Conservation (phyloP, 2,113 vertebrate genomes). For the Cryptomyrus ogoouensis region DNA sequence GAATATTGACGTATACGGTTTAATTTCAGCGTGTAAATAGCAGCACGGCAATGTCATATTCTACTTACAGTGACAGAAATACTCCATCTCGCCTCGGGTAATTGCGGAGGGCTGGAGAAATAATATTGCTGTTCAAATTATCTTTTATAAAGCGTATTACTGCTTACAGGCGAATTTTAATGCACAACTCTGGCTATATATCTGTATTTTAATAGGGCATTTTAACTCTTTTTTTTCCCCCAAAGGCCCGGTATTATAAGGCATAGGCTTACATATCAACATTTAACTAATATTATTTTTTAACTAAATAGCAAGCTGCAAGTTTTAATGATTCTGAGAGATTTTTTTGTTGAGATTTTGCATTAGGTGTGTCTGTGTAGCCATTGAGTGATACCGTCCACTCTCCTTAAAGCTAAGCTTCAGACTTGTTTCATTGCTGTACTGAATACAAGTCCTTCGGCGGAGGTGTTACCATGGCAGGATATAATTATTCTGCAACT, state of each 20-base stretch:
- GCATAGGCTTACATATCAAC: background rate
- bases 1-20: background rate
- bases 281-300: background rate
- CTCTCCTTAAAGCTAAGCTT: background rate
- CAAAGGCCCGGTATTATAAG: background rate
- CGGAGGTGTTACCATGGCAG: background rate
- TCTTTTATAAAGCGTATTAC: background rate
- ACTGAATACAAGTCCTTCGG: background rate
- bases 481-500: background rate
- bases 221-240: background rate
- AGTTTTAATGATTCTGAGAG: background rate
- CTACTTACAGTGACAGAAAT: background rate
- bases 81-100: background rate
- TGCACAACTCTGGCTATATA: background rate
- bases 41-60: background rate
- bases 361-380: background rate
- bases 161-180: background rate
- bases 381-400: background rate
- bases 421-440: background rate
- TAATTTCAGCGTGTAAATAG: background rate
- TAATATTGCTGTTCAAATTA: background rate
- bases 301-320: background rate
- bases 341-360: background rate
- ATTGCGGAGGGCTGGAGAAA: background rate
- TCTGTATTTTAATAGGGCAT: background rate